phyloP scores from a whole-genome alignment of 1,140 invertebrate genomes.

The Zaprionus inermis region DNA sequence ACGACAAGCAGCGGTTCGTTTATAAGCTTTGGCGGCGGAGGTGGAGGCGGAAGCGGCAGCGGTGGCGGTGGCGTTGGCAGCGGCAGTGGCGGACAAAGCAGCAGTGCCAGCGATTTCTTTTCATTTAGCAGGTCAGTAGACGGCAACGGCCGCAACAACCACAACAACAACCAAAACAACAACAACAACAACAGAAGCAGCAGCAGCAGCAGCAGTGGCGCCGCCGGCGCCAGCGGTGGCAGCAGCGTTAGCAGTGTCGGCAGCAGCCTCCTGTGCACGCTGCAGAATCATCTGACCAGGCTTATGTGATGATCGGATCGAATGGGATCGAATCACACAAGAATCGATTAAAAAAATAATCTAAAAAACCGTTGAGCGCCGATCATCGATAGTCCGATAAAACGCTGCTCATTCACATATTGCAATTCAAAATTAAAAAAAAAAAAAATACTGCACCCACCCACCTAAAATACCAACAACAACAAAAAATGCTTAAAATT shows the following conservation, averaged over 20 bases:
- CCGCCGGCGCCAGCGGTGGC: conserved; percentile 64
- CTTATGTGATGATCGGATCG: conserved; percentile 69
- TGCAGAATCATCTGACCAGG: conserved; percentile 80
- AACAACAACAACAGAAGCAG: conserved; percentile 18
- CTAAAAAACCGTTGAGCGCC: not conserved
- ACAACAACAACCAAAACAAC: conserved; percentile 20
- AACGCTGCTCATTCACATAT: conserved; percentile 9
- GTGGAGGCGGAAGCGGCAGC: conserved; percentile 19
- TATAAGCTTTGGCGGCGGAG: conserved; percentile 19
- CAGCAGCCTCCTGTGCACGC: conserved; percentile 72
- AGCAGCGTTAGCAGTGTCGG: conserved; percentile 43
- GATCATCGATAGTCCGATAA: conserved; percentile 31
- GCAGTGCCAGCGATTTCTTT: conserved; percentile 74
- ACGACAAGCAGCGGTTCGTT: conserved; percentile 9
- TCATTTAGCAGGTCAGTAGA: conserved; percentile 83
- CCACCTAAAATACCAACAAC: conserved; percentile 32
- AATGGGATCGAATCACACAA: not conserved
- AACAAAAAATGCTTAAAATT: not conserved
- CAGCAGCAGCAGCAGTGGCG: conserved; percentile 48
- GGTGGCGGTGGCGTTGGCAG: conserved; percentile 13
- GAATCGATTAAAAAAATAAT: not conserved
- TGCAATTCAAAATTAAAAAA: conserved; percentile 43
- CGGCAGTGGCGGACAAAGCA: conserved; percentile 25
- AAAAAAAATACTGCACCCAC: conserved; percentile 31
- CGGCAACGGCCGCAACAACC: conserved; percentile 26